A percentile compares a stretch with the other conserved stretches of the same genome.
Evolutionary conservation across 2,797 vertebrate genomes (phyloP).

Genomic region (Gallinago solitaria): DNA sequence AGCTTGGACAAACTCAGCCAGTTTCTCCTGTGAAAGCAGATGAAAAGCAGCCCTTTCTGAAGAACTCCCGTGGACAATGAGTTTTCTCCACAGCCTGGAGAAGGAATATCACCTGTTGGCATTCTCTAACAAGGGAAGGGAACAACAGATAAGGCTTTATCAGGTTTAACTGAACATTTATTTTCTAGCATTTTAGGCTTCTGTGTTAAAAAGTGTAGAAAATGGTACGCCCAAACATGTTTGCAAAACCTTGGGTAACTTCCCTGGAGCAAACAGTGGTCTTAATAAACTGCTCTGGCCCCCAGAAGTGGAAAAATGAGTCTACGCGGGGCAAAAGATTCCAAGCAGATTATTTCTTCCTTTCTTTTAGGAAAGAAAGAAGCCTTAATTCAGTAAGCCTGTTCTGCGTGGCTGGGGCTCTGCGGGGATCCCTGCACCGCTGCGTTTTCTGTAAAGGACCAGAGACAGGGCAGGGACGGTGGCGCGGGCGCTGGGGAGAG

Average conservation of each 20-base stretch:
- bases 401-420: neutral
- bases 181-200: neutral
- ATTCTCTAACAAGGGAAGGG: neutral
- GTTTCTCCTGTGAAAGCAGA: neutral
- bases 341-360: neutral
- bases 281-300: neutral
- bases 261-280: neutral
- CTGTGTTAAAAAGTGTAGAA: neutral
- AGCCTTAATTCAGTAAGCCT: neutral
- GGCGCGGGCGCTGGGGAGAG: neutral
- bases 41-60: neutral
- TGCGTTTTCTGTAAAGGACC: neutral
- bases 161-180: neutral
- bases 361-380: neutral
- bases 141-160: neutral
- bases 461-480: neutral
- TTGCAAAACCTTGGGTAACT: neutral
- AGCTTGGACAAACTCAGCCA: neutral
- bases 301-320: neutral
- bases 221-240: fast-evolving
- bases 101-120: neutral
- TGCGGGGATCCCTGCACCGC: neutral
- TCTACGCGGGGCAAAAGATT: neutral
- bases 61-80: neutral
- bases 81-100: neutral